Percentiles rank a stretch among this genome's conserved stretches.
Conservation (phyloP, 2,888 invertebrate genomes). For the Cremastobaeus sp. region DNA sequence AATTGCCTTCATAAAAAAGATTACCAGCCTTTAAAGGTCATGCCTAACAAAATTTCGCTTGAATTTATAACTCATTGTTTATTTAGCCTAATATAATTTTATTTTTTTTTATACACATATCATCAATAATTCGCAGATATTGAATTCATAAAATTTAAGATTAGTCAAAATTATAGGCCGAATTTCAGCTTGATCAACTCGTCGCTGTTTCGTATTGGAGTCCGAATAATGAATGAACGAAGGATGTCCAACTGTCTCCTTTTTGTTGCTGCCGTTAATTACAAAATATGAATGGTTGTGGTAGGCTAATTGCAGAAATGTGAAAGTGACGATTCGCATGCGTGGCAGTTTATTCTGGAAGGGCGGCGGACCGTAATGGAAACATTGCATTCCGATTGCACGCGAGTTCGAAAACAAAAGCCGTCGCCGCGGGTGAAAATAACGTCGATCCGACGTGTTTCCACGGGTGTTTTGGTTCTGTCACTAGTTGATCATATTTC, state of each 20-base stretch:
- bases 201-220: background rate
- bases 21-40: conserved; percentile 14
- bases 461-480: conserved; percentile 52
- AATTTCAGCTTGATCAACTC: no score
- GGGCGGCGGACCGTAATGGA: conserved; percentile 64
- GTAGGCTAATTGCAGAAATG: conserved; percentile 62
- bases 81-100: no score
- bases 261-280: conserved; percentile 29
- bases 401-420: conserved; percentile 60
- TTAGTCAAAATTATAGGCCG: background rate
- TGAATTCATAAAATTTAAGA: no score
- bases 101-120: no score
- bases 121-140: no score
- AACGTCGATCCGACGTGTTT: conserved; percentile 46
- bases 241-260: background rate
- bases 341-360: conserved; percentile 54
- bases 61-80: conserved; percentile 7
- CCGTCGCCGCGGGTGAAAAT: conserved; percentile 48
- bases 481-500: conserved; percentile 58
- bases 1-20: conserved; percentile 19
- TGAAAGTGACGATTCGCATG: conserved; percentile 64
- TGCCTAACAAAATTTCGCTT: conserved; percentile 9
- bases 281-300: conserved; percentile 45
- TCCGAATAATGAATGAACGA: background rate
- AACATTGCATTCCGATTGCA: conserved; percentile 62